phyloP scores from a whole-genome alignment of 2,113 vertebrate species.

The Oreocharis arfaki region DNA sequence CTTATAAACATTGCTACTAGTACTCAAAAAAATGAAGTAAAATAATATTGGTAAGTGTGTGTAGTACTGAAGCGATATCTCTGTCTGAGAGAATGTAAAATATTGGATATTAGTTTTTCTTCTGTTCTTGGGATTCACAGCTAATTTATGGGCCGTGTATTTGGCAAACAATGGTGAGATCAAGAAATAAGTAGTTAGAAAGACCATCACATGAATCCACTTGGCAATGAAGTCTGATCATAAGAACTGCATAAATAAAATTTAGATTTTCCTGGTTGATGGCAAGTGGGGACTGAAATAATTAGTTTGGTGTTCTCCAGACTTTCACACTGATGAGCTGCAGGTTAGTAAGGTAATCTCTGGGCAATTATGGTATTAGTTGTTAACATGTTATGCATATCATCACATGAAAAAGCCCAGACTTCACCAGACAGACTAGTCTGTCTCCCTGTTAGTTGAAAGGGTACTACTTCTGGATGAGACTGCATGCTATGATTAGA shows the following conservation, averaged over 20 bases:
- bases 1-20: neutral
- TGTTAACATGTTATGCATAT: neutral
- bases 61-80: neutral
- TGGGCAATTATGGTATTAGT: neutral
- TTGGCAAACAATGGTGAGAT: neutral
- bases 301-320: neutral
- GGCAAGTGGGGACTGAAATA: neutral
- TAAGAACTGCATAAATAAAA: neutral
- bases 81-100: neutral
- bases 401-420: neutral
- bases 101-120: neutral
- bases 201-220: neutral
- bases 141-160: neutral
- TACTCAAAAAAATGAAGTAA: neutral
- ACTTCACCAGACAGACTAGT: neutral
- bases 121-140: neutral
- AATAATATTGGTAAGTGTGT: neutral
- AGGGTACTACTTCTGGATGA: neutral
- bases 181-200: neutral
- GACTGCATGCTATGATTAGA: neutral
- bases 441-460: accelerated
- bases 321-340: neutral
- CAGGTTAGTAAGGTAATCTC: neutral
- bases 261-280: neutral
- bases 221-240: neutral